Evolutionary conservation across 2,113 vertebrate genomes (phyloP).

Genomic region (Pipra filicauda): DNA sequence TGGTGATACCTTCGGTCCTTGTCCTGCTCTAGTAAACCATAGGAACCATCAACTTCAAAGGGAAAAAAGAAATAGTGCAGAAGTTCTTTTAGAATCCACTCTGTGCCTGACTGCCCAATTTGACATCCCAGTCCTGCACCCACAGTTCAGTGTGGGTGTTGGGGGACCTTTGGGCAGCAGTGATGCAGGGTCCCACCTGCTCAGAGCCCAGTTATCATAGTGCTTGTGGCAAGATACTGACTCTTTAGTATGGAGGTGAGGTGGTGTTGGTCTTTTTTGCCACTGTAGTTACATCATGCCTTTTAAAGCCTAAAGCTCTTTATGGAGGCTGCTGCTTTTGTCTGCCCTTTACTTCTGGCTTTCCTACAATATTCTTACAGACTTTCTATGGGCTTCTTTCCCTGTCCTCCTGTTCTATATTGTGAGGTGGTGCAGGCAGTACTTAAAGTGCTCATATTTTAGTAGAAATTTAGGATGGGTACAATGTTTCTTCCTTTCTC

Average conservation of each 20-base stretch:
- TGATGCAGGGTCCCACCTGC: background rate
- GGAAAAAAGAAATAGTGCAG: background rate
- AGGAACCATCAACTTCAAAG: background rate
- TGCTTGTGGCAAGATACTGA: background rate
- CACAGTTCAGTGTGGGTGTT: fast-evolving
- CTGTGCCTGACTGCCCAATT: background rate
- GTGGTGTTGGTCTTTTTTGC: background rate
- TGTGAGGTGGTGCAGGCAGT: background rate
- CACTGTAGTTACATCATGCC: background rate
- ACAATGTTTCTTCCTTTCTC: background rate
- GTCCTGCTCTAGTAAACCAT: background rate
- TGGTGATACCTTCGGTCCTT: background rate
- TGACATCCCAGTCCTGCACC: background rate
- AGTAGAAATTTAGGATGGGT: background rate
- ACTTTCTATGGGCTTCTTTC: background rate
- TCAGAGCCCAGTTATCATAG: background rate
- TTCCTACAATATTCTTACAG: background rate
- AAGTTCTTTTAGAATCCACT: background rate
- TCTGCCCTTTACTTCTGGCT: background rate
- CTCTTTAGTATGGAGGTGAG: background rate
- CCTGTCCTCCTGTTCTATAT: background rate
- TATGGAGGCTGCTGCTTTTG: background rate
- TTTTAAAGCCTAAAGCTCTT: background rate
- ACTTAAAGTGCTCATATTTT: background rate
- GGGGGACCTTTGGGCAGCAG: background rate